Evolutionary conservation across 2,888 invertebrate genomes (phyloP).

Genomic region (Aporophyla nigra): DNA sequence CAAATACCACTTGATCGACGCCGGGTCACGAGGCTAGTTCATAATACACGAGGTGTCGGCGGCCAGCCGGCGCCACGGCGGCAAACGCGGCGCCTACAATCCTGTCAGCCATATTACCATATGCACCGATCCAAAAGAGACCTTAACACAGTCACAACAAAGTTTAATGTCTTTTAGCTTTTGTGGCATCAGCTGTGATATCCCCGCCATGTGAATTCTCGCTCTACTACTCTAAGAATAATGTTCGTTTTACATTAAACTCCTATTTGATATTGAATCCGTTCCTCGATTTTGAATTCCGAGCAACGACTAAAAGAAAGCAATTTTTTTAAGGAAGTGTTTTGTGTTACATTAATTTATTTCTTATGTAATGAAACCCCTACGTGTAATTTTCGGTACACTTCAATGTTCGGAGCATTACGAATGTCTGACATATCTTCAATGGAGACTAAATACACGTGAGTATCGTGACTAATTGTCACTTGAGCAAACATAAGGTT

Average conservation of each 20-base stretch:
- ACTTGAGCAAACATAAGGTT: conserved; percentile 62
- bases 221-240: conserved; percentile 68
- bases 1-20: conserved; percentile 89
- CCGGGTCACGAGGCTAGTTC: conserved; percentile 90
- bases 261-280: conserved; percentile 75
- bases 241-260: conserved; percentile 59
- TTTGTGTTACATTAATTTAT: conserved; percentile 80
- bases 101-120: conserved; percentile 81
- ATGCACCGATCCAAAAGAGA: conserved; percentile 64
- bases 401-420: conserved; percentile 23
- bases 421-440: conserved; percentile 43
- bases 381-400: conserved; percentile 40
- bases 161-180: conserved; percentile 58
- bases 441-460: conserved; percentile 21
- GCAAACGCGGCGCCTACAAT: conserved; percentile 88
- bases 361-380: conserved; percentile 75
- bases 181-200: conserved; percentile 75
- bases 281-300: conserved; percentile 89
- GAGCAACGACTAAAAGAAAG: conserved; percentile 87
- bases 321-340: conserved; percentile 87
- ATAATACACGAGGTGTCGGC: conserved; percentile 90
- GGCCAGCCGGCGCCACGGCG: conserved; percentile 89
- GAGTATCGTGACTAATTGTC: conserved; percentile 61
- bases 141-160: conserved; percentile 56
- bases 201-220: conserved; percentile 67